These are phyloP conservation scores for Tupaia tana DNA, from an alignment of 2,113 vertebrate species.

Conservation along the genomic window DNA sequence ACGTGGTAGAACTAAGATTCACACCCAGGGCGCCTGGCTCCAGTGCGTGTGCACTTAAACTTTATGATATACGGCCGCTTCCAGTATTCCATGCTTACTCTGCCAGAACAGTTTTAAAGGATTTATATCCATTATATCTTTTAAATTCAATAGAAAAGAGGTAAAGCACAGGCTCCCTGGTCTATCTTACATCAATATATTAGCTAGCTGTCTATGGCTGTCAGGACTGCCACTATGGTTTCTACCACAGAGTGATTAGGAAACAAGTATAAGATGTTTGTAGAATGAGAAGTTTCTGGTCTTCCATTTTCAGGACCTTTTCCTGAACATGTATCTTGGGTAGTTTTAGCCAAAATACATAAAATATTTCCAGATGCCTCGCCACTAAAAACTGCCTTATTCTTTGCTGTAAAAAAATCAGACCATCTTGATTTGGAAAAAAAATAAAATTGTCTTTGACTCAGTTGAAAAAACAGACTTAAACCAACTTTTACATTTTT, in stretches of 20 bases:
- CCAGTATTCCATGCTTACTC: slow-evolving; percentile 57
- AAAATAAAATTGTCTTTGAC: background rate
- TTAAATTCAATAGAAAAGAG: slow-evolving; percentile 59
- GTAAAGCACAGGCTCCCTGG: background rate
- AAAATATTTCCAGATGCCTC: background rate
- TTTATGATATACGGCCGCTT: slow-evolving; percentile 64
- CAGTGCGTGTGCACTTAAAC: slow-evolving; percentile 50
- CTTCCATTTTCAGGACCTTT: background rate
- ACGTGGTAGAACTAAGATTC: slow-evolving; percentile 42
- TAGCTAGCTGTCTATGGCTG: background rate
- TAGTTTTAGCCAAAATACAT: background rate
- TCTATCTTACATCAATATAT: slow-evolving; percentile 23
- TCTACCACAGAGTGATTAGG: background rate
- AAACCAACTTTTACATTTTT: background rate
- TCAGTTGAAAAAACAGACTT: background rate
- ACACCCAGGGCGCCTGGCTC: slow-evolving; percentile 68
- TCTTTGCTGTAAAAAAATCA: background rate
- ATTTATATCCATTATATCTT: slow-evolving; percentile 77
- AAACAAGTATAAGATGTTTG: slow-evolving; percentile 29
- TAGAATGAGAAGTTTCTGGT: background rate
- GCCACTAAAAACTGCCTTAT: background rate
- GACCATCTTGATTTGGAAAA: background rate
- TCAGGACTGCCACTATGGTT: background rate
- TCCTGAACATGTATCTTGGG: background rate
- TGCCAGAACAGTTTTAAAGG: slow-evolving; percentile 73